Percentiles rank a stretch among this genome's conserved stretches.
phyloP scores from a whole-genome alignment of 2,113 vertebrate species.

The Rhineura floridana region DNA sequence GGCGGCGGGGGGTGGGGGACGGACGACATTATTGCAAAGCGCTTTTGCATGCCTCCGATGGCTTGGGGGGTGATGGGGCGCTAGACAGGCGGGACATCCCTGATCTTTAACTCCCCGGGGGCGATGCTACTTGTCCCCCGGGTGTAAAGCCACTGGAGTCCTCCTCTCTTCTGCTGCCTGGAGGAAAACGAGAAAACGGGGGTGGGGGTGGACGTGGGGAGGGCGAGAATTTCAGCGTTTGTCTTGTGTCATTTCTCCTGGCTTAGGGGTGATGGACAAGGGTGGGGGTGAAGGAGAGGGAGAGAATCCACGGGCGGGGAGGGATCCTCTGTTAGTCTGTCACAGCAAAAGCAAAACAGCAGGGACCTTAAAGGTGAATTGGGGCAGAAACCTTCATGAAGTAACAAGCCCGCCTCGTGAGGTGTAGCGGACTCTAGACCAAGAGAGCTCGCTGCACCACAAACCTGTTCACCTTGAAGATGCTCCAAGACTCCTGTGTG shows the following conservation, averaged over 20 bases:
- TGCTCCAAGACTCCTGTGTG: no score
- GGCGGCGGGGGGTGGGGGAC: fast-evolving
- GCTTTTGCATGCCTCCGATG: background rate
- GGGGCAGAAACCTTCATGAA: background rate
- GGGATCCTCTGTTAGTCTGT: no score
- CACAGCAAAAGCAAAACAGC: background rate
- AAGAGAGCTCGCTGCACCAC: no score
- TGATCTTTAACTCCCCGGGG: background rate
- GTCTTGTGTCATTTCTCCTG: background rate
- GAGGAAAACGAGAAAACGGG: no score
- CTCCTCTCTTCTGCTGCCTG: background rate
- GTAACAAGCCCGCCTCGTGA: background rate
- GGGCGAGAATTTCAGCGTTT: background rate
- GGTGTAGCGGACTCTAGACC: no score
- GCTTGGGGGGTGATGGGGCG: background rate
- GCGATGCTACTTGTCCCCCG: background rate
- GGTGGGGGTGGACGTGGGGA: background rate
- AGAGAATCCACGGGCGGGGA: background rate
- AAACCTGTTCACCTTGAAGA: background rate
- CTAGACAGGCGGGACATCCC: background rate
- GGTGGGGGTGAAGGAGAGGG: no score
- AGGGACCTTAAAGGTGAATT: background rate
- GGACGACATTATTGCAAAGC: background rate
- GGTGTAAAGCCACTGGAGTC: background rate
- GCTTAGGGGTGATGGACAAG: no score